These are phyloP conservation scores for Formica exsecta DNA, from an alignment of 1,140 invertebrate genomes.

Conservation along the genomic window DNA sequence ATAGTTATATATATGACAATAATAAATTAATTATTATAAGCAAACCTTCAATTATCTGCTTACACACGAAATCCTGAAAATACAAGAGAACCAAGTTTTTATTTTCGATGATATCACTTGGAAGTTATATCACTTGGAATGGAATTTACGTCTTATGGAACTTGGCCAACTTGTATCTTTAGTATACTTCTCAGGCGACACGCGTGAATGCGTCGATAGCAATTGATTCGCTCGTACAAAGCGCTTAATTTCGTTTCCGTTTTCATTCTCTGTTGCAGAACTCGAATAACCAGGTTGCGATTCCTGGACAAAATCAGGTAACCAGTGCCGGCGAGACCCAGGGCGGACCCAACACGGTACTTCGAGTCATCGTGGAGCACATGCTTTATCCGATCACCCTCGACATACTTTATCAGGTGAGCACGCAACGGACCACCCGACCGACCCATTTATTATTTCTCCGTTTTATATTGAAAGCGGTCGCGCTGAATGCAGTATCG, in stretches of 20 bases:
- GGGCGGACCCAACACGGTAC: conserved; percentile 97
- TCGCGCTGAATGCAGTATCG: conserved; percentile 55
- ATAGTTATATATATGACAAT: background rate
- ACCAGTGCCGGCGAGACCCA: conserved; percentile 90
- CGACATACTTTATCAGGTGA: conserved; percentile 97
- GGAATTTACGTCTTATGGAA: background rate
- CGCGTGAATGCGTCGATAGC: background rate
- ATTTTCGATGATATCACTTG: background rate
- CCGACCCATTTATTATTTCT: conserved; percentile 42
- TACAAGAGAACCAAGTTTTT: background rate
- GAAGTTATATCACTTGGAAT: background rate
- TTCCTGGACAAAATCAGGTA: conserved; percentile 91
- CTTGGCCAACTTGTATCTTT: conserved; percentile 23
- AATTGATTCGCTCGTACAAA: background rate
- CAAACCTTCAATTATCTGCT: background rate
- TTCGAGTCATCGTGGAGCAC: conserved; percentile 99
- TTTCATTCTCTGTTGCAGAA: conserved; percentile 87
- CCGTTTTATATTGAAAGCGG: conserved; percentile 43
- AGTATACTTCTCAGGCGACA: background rate
- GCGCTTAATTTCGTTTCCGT: conserved; percentile 38
- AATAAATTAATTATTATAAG: background rate
- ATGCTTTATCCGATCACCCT: conserved; percentile 99
- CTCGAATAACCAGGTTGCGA: conserved; percentile 92
- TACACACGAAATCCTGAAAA: background rate
- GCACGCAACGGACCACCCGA: conserved; percentile 57